Percentiles rank a stretch among this genome's conserved stretches.
These are phyloP conservation scores for Drosophila anomalata DNA, from an alignment of 2,888 invertebrate genomes.

Conservation along the genomic window DNA sequence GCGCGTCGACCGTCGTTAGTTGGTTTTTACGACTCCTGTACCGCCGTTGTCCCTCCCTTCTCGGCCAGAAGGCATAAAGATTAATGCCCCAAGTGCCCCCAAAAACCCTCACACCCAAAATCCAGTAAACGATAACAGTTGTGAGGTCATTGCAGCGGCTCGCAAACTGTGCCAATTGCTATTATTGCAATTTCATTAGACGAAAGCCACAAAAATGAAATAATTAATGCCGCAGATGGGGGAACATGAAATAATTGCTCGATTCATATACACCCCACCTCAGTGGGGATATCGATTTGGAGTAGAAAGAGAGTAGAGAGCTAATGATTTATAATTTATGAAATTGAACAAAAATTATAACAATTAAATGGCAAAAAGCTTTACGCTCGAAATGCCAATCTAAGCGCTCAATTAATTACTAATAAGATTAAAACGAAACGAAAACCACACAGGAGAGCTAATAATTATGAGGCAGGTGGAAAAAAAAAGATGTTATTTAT, in stretches of 20 bases:
- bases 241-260: constrained; percentile 28
- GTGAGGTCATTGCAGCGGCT: constrained; percentile 43
- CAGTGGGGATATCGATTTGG: too few relatives aligned
- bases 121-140: constrained; percentile 51
- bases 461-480: not conserved
- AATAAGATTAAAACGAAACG: constrained; percentile 22
- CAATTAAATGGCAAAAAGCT: constrained; percentile 35
- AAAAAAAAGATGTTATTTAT: not conserved
- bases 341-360: constrained; percentile 53
- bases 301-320: not conserved
- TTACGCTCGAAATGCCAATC: constrained; percentile 26
- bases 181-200: constrained; percentile 45
- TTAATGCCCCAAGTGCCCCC: constrained; percentile 48
- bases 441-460: not conserved
- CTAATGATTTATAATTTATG: constrained; percentile 71
- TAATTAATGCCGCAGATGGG: constrained; percentile 34
- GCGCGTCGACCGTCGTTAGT: constrained; percentile 52
- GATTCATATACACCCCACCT: too few relatives aligned
- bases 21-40: constrained; percentile 58
- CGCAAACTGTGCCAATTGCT: constrained; percentile 33
- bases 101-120: constrained; percentile 26
- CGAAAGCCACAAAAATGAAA: constrained; percentile 44
- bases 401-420: constrained; percentile 63
- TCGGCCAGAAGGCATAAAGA: constrained; percentile 47
- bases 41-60: not conserved